Evolutionary conservation across 2,888 invertebrate genomes (phyloP), one percentile per base, ranked within the genome.

Genomic region (Microctonus aethiopoides): DNA sequence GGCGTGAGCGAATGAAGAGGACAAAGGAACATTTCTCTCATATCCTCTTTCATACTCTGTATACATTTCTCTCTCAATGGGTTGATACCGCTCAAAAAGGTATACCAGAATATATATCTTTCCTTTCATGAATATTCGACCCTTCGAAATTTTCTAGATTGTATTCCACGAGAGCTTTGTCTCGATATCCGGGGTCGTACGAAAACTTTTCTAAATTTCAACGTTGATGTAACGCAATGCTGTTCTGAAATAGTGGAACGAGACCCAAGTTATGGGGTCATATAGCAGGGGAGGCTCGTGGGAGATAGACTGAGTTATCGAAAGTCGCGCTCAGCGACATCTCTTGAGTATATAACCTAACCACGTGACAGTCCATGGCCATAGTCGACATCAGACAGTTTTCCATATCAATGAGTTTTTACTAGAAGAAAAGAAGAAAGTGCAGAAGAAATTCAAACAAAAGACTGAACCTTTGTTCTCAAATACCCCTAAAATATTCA

Each of bases 111-210:
- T 36, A 22, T 32, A 54, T 57, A 29, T 16, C 26, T 1, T n/a
- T 64, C 62, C 56, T 34, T 56, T 65, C 74, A 76, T 76, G 75
- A 75, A 76, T 72, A 76, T 76, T 76, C 73, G 73, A 72, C 68
- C 71, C 69, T 71, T 71, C 68, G 68, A 73, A 76, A 76, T 20
- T 75, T 75, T 74, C 70, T 68, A 71, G 73, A 76, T 76, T 76
- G 70, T 76, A 74, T 74, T 73, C 71, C 22, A 54, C 60, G 46
- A 29, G 64, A 71, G 70, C 69, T 76, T 76, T 76, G 76, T 76
- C 73, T 73, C 68, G 68, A 73, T 71, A 75, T 52, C 68, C 67
- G 69, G 62, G 67, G 26, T 16, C 26, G 39, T 36, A 46, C 36
- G 36, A 6, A 70, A 70, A 74, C 67, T 72, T 70, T 74, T 72